Evolutionary conservation across 2,888 invertebrate species (phyloP), one percentile per base, ranked within the genome.

Genomic region (Trissolcus japonicus): DNA sequence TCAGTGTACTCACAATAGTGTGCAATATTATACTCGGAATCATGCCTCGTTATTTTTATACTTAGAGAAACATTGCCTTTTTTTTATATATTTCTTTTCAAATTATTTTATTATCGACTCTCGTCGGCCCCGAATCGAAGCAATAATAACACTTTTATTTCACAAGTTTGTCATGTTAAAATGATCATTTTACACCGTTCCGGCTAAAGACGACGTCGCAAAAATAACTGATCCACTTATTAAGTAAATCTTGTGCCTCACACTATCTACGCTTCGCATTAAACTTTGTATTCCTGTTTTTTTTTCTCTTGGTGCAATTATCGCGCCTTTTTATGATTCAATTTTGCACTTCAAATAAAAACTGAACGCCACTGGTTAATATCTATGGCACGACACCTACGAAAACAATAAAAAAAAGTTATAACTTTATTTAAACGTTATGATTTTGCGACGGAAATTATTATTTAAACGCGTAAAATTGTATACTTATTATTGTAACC

Each of bases 381-480:
- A 35, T 11, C 35, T 35, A 25, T 25, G 55, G 2, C 35, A 25
- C 40, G 55, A 11, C 56, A 66, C 51, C 25, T 48, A 16, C 56
- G 16, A 40, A 17, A 17, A 1, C 56, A 17, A 29, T 14, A 40
- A 16, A 40, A 46, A 46, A n/a, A 46, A 53, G 43, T 71, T 60
- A 53, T 48, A 54, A 54, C 55, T 48, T 56, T 40, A 65, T 61
- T 63, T 78, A 69, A 77, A 76, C 69, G 74, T 79, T 80, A 80
- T 82, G 86, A 86, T 86, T 85, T 84, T 79, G 72, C 79, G 77
- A 69, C 78, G 78, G 81, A 84, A 86, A 86, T 86, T 85, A 85
- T 86, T 86, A 86, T 87, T 86, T 85, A 86, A 86, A 87, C 84
- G 83, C 83, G 82, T 82, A 85, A 83, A 83, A 82, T 1, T 35